These are phyloP conservation scores for Caprella mutica DNA, from an alignment of 2,888 invertebrate genomes.

Conservation along the genomic window DNA sequence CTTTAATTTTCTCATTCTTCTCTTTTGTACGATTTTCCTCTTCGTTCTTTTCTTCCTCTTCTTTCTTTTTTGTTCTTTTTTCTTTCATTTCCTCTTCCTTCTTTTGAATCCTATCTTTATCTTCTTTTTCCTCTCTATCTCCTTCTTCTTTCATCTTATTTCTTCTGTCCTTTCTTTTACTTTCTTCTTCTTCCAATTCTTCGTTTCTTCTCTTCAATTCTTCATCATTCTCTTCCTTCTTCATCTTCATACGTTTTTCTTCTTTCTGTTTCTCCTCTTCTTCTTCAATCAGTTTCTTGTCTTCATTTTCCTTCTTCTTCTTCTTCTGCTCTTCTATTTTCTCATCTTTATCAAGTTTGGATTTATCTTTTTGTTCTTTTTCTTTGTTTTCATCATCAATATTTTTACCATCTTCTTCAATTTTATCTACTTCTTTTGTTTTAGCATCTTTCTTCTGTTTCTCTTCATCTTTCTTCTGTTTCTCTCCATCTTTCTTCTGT, in stretches of 20 bases:
- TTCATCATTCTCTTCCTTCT: too few relatives aligned
- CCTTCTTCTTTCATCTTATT: neutral
- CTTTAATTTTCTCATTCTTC: neutral
- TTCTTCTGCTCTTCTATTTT: too few relatives aligned
- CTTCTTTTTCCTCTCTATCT: neutral
- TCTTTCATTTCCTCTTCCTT: neutral
- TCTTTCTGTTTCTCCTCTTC: neutral
- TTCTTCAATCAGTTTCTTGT: neutral
- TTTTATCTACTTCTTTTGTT: slow-evolving; percentile 21
- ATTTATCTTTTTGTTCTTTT: too few relatives aligned
- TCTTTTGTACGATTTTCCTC: neutral
- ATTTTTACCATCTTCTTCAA: too few relatives aligned
- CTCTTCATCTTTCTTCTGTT: slow-evolving; percentile 38
- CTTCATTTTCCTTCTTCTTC: neutral
- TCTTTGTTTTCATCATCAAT: too few relatives aligned
- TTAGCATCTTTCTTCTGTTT: slow-evolving; percentile 34
- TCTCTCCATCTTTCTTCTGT: slow-evolving; percentile 25
- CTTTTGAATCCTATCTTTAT: neutral
- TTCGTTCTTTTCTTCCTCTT: neutral
- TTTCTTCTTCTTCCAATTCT: neutral
- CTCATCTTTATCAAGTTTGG: neutral
- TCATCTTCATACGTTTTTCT: neutral
- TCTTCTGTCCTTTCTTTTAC: neutral
- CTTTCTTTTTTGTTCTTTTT: neutral
- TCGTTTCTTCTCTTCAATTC: too few relatives aligned